Evolutionary conservation across 2,797 vertebrate genomes (phyloP), one percentile per base, ranked within the genome.

Genomic region (Urophycis tenuis): DNA sequence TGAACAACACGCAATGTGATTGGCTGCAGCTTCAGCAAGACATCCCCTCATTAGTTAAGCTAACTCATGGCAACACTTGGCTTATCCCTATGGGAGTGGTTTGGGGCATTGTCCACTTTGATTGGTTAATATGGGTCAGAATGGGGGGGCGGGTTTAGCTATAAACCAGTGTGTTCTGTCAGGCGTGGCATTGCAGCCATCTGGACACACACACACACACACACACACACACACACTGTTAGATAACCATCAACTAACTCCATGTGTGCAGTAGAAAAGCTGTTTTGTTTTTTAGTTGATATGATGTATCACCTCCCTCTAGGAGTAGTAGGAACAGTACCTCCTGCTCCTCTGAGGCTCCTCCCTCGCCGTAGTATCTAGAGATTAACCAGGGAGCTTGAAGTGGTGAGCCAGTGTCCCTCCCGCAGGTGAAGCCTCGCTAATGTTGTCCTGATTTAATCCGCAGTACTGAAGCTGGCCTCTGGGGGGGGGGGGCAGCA

Each of bases 121-220:
- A 87, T 39, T 84, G 85, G 87, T 79, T 85, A 82, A 83, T 86
- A 81, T n/a, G 32, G 31, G 73, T 67, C n/a, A 17, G 73, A 22
- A 79, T 11, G 39, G 78, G 78, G 76, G 82, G 79, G 6, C 79
- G 83, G n/a, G 77, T 11, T 41, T 41, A 81, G 73, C 81, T 36
- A 75, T 87, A 85, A 83, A 80, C 70, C 75, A 3, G 30, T 49
- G 30, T 49, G 76, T 82, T 71, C 71, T 80, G 41, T 78, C 72
- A 67, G 41, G 49, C 41, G 34, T 77, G 73, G 36, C 5, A 30
- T 82, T 31, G 73, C 79, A 0, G 32, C 85, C 86, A 83, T 88
- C 85, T 88, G 86, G 41, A 73, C 74, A 78, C 45, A 75, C 34
- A 71, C 25, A 41, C 7, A 9, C 19, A 33, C 30, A 15, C 74